Evolutionary conservation across 2,888 invertebrate genomes (phyloP), one percentile per base, ranked within the genome.

Genomic region (Mystacides longicornis): DNA sequence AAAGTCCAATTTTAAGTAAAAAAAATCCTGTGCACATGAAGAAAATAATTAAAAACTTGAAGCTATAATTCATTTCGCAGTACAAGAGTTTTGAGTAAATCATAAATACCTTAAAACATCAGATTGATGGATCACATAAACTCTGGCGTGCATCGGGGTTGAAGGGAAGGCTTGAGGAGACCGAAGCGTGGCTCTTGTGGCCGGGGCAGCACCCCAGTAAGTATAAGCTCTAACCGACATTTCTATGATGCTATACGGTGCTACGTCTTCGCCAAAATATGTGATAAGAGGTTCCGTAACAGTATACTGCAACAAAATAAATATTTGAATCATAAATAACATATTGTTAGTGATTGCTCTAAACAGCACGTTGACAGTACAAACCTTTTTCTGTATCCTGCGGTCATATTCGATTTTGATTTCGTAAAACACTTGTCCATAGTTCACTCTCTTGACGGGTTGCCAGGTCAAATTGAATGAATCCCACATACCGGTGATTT

Each of bases 381-480:
- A 55, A 16, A 59, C 55, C 33, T 55, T 43, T 49, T 43, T 16
- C 33, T 52, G 45, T 43, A 51, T 46, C 33, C 48, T 16, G 66
- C 70, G 80, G 5, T 79, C 75, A 60, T 75, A 74, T 55, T 71
- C 68, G 27, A 88, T 76, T 68, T 83, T 85, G 49, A 93, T 80
- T 67, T 92, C 89, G 67, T 95, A 96, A 67, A 85, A 87, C 1
- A 93, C 83, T 2, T 81, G 79, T 14, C 89, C 91, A 66, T 88
- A 88, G 65, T 89, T 92, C 2, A 89, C 86, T 52, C 83, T 82
- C 0, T 71, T 73, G 0, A 87, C 81, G 0, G 88, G 83, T 18
- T 82, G 75, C 95, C 95, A 96, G 1, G 85, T 85, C 43, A 96
- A 81, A 63, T 87, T 89, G 67, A 95, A 95, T 37, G 81, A 79